Evolutionary conservation across 2,797 vertebrate genomes (phyloP), one percentile per base, ranked within the genome.

Genomic region (Pseudochirops corinnae): DNA sequence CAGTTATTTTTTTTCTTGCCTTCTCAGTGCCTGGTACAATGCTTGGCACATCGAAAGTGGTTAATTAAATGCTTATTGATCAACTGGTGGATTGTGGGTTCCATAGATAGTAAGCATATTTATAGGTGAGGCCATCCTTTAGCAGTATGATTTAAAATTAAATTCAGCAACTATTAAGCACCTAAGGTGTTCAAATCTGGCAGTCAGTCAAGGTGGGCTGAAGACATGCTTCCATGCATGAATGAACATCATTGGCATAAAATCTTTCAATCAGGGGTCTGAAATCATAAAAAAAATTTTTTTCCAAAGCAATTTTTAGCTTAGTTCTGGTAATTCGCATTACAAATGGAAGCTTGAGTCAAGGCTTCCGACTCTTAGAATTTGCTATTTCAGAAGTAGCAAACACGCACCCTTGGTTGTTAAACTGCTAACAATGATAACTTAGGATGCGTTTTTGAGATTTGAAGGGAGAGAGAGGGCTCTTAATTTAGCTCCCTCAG

Each of bases 191-290:
- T 39, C 74, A 82, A 24, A 82, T 82, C 74, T 46, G 74, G 74
- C n/a, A 24, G 3, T 82, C 39, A 24, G 3, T 5, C 39, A 82
- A 46, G 6, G 21, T 82, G 18, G 2, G 7, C 62, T 67, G 33
- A 67, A 67, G 62, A 29, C 5, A 21, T 74, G 39, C 7, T 46
- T 46, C 16, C 6, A 82, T 74, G 74, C 18, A 57, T 52, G 26
- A 95, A 92, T 13, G 82, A 92, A 90, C 56, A 96, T 62, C 57
- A 94, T 7, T 96, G 94, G 16, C 94, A 46, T 93, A 31, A 95
- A 96, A 55, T 82, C 0, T 1, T 33, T 55, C 56, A 21, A 14
- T 92, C 97, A 94, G 96, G 11, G 14, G 5, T 1, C 0, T 5
- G 94, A 92, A 94, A 92, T 60, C 24, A 56, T 62, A 91, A 95